phyloP scores from a whole-genome alignment of 2,113 vertebrate genomes.

The Typhlomys cinereus region DNA sequence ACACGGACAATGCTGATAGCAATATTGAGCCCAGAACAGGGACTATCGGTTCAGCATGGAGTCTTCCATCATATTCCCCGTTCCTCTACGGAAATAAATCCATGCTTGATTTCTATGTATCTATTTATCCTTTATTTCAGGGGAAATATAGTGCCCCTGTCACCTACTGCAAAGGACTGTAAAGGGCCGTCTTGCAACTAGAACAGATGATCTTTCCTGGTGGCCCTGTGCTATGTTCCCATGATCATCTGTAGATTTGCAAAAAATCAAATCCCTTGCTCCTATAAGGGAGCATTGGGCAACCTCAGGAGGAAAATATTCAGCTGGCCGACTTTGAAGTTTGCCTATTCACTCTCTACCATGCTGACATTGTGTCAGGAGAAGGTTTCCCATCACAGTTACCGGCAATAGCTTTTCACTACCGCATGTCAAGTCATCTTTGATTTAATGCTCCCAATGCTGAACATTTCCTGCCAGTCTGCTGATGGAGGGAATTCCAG shows the following conservation, averaged over 20 bases:
- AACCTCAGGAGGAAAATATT: conserved; percentile 56
- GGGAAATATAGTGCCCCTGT: not conserved
- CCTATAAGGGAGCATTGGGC: conserved; percentile 57
- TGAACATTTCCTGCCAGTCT: not conserved
- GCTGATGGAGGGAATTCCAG: too few species aligned
- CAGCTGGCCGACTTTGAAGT: conserved; percentile 71
- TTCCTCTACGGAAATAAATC: not conserved
- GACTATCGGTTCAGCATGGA: not conserved
- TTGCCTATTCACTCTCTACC: conserved; percentile 65
- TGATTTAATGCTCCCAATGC: conserved; percentile 28
- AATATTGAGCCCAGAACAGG: not conserved
- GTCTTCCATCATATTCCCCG: not conserved
- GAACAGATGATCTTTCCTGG: not conserved
- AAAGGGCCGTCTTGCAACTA: not conserved
- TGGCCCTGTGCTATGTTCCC: not conserved
- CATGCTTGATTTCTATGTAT: not conserved
- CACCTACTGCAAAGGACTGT: not conserved
- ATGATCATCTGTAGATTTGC: conserved; percentile 56
- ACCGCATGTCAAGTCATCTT: not conserved
- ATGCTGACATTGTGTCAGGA: conserved; percentile 62
- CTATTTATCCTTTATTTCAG: not conserved
- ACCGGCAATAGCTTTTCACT: conserved; percentile 44
- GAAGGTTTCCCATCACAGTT: conserved; percentile 37
- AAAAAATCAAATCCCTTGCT: conserved; percentile 65
- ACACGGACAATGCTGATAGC: accelerated